These are phyloP conservation scores for Esox masquinongy DNA, from an alignment of 2,797 vertebrate genomes.

Conservation along the genomic window DNA sequence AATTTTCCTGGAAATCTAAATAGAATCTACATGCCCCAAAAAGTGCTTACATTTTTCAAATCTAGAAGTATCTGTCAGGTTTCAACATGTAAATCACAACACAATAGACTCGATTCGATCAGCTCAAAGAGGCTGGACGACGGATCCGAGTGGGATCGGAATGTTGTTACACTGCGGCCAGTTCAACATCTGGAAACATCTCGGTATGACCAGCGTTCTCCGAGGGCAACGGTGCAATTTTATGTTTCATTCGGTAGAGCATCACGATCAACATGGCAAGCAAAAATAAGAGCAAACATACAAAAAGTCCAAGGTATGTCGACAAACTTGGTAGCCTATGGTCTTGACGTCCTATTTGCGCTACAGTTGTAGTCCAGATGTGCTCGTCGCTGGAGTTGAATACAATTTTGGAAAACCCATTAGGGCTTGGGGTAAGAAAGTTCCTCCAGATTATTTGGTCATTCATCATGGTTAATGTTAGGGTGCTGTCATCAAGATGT, in stretches of 20 bases:
- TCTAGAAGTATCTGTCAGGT: not conserved
- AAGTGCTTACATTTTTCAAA: not conserved
- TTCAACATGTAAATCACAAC: not conserved
- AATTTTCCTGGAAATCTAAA: not conserved
- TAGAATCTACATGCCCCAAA: not conserved
- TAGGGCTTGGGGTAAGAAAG: constrained; percentile 42
- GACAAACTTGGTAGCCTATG: constrained; percentile 49
- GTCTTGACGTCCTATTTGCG: constrained; percentile 37
- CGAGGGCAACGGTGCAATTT: constrained; percentile 50
- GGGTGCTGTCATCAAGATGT: constrained; percentile 5
- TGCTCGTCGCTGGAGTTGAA: constrained; percentile 32
- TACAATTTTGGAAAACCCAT: constrained; percentile 15
- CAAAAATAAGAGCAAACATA: constrained; percentile 52
- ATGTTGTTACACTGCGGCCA: constrained; percentile 15
- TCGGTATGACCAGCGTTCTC: constrained; percentile 41
- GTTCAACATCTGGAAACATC: constrained; percentile 50
- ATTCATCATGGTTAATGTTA: constrained; percentile 40
- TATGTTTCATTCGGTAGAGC: constrained; percentile 60
- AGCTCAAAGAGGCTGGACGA: not conserved
- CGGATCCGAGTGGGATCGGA: not conserved
- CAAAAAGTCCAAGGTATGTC: constrained; percentile 52
- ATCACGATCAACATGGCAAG: constrained; percentile 54
- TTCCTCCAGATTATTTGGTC: constrained; percentile 52
- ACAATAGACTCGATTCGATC: not conserved
- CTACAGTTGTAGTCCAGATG: constrained; percentile 34